These are phyloP conservation scores for Gambusia affinis DNA, from an alignment of 2,113 vertebrate genomes.

Conservation along the genomic window DNA sequence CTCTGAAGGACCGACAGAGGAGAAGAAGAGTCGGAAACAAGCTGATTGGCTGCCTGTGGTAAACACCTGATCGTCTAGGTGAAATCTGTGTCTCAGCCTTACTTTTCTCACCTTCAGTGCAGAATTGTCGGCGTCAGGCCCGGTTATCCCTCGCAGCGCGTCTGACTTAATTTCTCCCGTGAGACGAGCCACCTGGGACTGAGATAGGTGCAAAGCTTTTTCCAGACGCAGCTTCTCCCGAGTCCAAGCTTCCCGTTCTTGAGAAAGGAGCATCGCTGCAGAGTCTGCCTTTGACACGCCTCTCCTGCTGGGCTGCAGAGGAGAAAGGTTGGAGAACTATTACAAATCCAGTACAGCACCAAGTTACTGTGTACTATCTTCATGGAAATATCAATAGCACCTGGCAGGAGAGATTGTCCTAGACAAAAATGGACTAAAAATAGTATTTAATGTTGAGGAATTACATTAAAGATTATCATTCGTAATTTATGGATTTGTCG, in stretches of 20 bases:
- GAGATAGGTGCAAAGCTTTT: constrained; percentile 84
- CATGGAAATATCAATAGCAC: too few relatives aligned
- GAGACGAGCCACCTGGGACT: constrained; percentile 86
- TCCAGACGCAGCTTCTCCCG: constrained; percentile 86
- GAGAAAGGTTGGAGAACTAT: neutral
- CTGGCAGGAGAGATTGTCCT: too few relatives aligned
- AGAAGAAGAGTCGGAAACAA: neutral
- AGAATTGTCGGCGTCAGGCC: constrained; percentile 83
- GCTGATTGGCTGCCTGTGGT: neutral
- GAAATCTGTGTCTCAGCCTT: neutral
- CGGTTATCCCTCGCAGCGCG: constrained; percentile 82
- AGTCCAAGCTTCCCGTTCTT: constrained; percentile 87
- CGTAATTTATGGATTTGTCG: too few relatives aligned
- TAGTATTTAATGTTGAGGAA: too few relatives aligned
- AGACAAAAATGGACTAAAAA: too few relatives aligned
- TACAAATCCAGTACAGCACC: too few relatives aligned
- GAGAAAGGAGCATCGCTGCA: constrained; percentile 77
- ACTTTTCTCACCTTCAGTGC: constrained; percentile 84
- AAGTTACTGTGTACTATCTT: too few relatives aligned
- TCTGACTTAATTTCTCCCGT: constrained; percentile 86
- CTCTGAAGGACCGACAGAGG: constrained; percentile 75
- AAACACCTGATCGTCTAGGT: neutral
- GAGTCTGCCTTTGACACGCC: constrained; percentile 60
- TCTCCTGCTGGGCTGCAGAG: constrained; percentile 75
- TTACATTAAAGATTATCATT: too few relatives aligned